Percentiles rank a stretch among this genome's conserved stretches.
Evolutionary conservation across 2,113 vertebrate genomes (phyloP).

Genomic region (Panthera uncia): DNA sequence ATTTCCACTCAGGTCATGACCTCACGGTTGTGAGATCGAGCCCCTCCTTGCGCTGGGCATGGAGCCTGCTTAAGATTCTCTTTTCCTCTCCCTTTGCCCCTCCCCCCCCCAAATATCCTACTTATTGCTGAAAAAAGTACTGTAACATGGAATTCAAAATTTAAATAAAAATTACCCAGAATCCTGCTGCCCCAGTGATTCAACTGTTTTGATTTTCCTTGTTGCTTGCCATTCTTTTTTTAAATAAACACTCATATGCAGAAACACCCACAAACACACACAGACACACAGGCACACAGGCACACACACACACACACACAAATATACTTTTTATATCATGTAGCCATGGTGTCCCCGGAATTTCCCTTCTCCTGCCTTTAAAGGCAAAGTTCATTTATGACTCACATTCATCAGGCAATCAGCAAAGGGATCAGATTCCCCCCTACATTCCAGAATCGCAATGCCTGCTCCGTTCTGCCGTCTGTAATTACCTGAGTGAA

Average conservation of each 20-base stretch:
- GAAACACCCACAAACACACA: background rate
- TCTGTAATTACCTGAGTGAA: background rate
- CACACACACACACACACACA: background rate
- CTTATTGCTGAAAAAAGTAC: constrained; percentile 1
- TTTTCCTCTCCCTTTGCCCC: too few relatives aligned
- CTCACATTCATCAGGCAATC: background rate
- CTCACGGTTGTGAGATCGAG: too few relatives aligned
- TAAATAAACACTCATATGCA: background rate
- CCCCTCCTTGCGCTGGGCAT: too few relatives aligned
- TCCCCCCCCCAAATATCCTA: background rate
- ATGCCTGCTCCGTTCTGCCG: background rate
- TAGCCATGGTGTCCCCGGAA: background rate
- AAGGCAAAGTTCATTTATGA: constrained; percentile 45
- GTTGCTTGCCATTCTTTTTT: background rate
- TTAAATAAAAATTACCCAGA: background rate
- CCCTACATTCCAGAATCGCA: background rate
- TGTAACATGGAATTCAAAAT: background rate
- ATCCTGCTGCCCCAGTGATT: background rate
- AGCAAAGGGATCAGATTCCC: background rate
- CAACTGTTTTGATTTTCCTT: background rate
- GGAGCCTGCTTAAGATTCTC: too few relatives aligned
- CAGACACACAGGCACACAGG: background rate
- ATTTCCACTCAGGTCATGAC: too few relatives aligned
- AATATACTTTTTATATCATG: background rate
- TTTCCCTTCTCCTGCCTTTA: constrained; percentile 5